Evolutionary conservation across 2,113 vertebrate species (phyloP), one percentile per base, ranked within the genome.

Genomic region (Apaloderma vittatum): DNA sequence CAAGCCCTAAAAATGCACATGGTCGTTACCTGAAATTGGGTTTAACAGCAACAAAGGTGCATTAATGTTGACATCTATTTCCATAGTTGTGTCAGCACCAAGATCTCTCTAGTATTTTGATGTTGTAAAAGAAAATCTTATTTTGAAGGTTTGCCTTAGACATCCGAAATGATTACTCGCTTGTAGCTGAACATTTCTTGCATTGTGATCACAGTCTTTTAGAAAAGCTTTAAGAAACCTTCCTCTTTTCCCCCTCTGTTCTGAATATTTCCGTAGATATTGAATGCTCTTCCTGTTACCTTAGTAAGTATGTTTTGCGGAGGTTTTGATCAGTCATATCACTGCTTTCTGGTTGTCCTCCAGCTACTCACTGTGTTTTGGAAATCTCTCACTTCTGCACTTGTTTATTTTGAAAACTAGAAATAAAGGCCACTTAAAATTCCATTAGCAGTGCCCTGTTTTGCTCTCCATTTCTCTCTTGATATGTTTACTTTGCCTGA

Each of bases 201-300:
- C 57, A 5, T 70, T 82, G 51, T 49, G 48, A 87, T 73, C 37
- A 9, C 67, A 84, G 55, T 91, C 5, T 55, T 90, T 94, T 72
- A 75, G 75, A 90, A 74, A 86, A 70, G 10, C 24, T 84, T 91
- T 94, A 61, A 86, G 70, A 94, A 94, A 75, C n/a, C 55, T 57
- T 54, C 32, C 5, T 51, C n/a, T 65, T 86, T 45, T 40, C 36
- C 19, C 34, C 76, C 94, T 93, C 73, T 96, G 49, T 63, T 74
- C 93, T 85, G 63, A 91, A 48, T 61, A 52, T 79, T 94, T 27
- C 46, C 90, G 16, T 32, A 76, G 63, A 90, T 83, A 63, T 45
- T 72, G 11, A 95, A 48, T 82, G 15, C n/a, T 67, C 24, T 73
- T 94, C 32, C n/a, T 91, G 21, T 89, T 87, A 68, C n/a, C 46